Evolutionary conservation across 2,113 vertebrate species (phyloP), one percentile per base, ranked within the genome.

Genomic region (Oxygymnocypris stewartii): DNA sequence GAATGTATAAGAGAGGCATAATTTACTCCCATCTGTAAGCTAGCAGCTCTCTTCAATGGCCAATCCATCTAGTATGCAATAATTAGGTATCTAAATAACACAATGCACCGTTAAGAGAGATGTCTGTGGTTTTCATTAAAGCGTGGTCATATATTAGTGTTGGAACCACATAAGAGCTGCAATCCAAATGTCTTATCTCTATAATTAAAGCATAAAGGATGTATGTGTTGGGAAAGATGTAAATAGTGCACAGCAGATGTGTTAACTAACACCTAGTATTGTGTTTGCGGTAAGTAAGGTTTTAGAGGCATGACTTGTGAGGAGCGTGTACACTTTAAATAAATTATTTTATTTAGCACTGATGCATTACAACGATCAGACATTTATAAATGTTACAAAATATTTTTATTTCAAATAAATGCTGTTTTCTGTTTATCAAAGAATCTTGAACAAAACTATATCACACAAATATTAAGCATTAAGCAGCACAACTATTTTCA

Each of bases 41-140:
- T 75, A 73, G 78, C 31, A 44, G 83, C 37, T 51, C 54, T 76
- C 75, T 85, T 85, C 84, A 69, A 59, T 88, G 79, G 73, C 40
- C 79, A 35, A 85, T 85, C 84, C 25, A 42, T 85, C 79, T 82
- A 71, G 74, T 75, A 28, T 37, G n/a, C 25, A 78, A 85, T 88
- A 78, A 88, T 88, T 88, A 85, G 69, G 37, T 61, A 54, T 78
- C 59, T 77, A 75, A 77, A 88, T 37, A 82, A 77, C 47, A 49
- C 25, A 88, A 78, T 51, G 67, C 23, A 51, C 80, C 71, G 63
- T 69, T 82, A 51, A 71, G 44, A 82, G 63, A 51, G 63, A 49
- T 82, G 61, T 31, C 49, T 37, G n/a, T 42, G 31, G 20, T 42
- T 31, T 84, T 76, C 54, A 63, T 76, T 65, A 63, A 54, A 44